phyloP scores from a whole-genome alignment of 2,797 vertebrate genomes.

The Ctenopoma kingsleyae region DNA sequence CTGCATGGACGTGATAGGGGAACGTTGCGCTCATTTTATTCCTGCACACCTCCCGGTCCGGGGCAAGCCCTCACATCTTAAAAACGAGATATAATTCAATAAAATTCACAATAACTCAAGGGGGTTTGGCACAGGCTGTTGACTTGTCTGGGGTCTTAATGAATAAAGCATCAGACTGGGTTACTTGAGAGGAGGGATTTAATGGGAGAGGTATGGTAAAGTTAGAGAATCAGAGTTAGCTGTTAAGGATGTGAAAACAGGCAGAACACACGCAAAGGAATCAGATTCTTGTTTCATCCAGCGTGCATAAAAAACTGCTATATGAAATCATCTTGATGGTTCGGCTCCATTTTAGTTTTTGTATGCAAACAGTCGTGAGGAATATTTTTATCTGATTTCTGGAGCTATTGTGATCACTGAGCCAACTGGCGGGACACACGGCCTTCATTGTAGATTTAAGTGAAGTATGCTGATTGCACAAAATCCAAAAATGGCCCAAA shows the following conservation, averaged over 20 bases:
- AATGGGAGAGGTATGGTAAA: slow-evolving; percentile 34
- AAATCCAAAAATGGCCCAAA: slow-evolving; percentile 6
- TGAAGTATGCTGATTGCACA: slow-evolving; percentile 11
- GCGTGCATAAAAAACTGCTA: not conserved
- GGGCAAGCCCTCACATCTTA: slow-evolving; percentile 41
- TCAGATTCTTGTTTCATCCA: slow-evolving; percentile 3
- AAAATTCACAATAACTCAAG: slow-evolving; percentile 66
- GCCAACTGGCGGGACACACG: not conserved
- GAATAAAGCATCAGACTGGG: slow-evolving; percentile 54
- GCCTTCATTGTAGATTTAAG: slow-evolving; percentile 16
- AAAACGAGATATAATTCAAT: slow-evolving; percentile 66
- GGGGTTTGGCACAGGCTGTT: slow-evolving; percentile 36
- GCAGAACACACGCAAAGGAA: not conserved
- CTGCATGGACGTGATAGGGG: slow-evolving; percentile 82
- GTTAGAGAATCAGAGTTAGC: slow-evolving; percentile 32
- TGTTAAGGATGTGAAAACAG: slow-evolving; percentile 24
- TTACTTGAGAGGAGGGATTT: slow-evolving; percentile 52
- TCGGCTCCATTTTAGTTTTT: not conserved
- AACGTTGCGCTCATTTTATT: slow-evolving; percentile 69
- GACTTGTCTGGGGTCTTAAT: slow-evolving; percentile 44
- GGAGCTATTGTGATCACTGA: slow-evolving; percentile 4
- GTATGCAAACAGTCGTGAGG: not conserved
- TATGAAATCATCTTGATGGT: not conserved
- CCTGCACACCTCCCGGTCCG: slow-evolving; percentile 48
- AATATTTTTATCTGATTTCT: slow-evolving; percentile 15